These are phyloP conservation scores for Euschistus heros DNA, from an alignment of 1,140 invertebrate genomes.

Conservation along the genomic window DNA sequence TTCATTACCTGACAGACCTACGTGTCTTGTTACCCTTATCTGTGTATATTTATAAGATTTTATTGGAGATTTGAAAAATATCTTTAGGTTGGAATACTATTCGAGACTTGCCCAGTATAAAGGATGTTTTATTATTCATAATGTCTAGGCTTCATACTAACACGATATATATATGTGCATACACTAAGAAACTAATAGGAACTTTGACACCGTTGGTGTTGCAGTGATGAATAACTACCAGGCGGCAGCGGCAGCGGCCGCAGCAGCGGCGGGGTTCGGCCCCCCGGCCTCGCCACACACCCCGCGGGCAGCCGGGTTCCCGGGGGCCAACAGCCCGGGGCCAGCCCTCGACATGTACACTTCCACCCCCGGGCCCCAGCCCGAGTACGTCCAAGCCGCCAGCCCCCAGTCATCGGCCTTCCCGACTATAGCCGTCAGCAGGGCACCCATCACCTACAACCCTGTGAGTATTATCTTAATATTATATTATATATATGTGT, in stretches of 20 bases:
- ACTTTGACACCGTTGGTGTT: constrained; percentile 32
- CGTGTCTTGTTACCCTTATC: too few species aligned
- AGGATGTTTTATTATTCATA: too few species aligned
- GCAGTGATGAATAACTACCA: constrained; percentile 93
- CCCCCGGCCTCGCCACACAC: constrained; percentile 54
- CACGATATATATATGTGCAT: too few species aligned
- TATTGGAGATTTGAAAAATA: too few species aligned
- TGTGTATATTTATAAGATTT: too few species aligned
- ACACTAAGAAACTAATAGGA: background rate
- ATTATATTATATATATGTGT: too few species aligned
- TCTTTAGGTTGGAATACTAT: too few species aligned
- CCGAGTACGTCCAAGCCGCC: constrained; percentile 80
- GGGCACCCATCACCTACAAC: constrained; percentile 78
- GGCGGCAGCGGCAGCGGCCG: constrained; percentile 44
- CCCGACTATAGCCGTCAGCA: constrained; percentile 79
- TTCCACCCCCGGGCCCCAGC: constrained; percentile 46
- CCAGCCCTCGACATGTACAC: constrained; percentile 82
- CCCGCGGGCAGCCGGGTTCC: constrained; percentile 50
- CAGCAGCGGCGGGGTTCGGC: constrained; percentile 63
- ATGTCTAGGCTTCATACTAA: too few species aligned
- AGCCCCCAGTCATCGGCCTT: constrained; percentile 80
- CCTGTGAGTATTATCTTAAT: constrained; percentile 61
- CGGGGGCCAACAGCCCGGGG: constrained; percentile 70
- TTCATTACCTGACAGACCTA: too few species aligned
- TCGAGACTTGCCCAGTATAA: too few species aligned